A percentile compares a stretch with the other conserved stretches of the same genome.
These are phyloP conservation scores for Hippocampus zosterae DNA, from an alignment of 2,113 vertebrate species.

Conservation along the genomic window DNA sequence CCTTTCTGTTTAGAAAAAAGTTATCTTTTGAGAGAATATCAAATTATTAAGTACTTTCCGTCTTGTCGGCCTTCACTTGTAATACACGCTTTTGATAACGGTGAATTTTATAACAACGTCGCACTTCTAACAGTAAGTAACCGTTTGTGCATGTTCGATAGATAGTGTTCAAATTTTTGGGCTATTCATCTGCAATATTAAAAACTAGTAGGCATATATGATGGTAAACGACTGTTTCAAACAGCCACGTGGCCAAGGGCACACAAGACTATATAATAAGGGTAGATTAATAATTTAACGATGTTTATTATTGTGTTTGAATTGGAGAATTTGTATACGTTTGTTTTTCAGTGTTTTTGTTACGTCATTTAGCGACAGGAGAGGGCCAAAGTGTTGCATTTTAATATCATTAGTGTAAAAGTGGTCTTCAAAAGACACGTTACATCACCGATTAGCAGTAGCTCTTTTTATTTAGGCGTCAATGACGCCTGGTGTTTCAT, in stretches of 20 bases:
- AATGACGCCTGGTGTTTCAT: not conserved
- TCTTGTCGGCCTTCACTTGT: not conserved
- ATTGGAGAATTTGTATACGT: too few species aligned
- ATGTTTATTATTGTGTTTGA: too few species aligned
- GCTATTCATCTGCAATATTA: not conserved
- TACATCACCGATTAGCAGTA: not conserved
- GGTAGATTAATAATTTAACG: too few species aligned
- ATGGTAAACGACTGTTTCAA: not conserved
- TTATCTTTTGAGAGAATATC: not conserved
- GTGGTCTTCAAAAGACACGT: not conserved
- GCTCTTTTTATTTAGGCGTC: not conserved
- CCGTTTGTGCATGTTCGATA: not conserved
- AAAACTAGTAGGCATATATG: not conserved
- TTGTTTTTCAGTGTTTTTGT: too few species aligned
- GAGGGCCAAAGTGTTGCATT: too few species aligned
- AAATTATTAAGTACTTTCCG: not conserved
- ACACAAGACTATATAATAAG: too few species aligned
- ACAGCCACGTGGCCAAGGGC: too few species aligned
- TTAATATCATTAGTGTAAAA: not conserved
- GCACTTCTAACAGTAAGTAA: not conserved
- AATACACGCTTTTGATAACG: not conserved
- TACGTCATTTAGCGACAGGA: too few species aligned
- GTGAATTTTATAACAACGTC: not conserved
- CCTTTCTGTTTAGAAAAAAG: not conserved
- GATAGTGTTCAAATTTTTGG: not conserved